phyloP scores from a whole-genome alignment of 2,888 invertebrate genomes.

The Pyralis farinalis region DNA sequence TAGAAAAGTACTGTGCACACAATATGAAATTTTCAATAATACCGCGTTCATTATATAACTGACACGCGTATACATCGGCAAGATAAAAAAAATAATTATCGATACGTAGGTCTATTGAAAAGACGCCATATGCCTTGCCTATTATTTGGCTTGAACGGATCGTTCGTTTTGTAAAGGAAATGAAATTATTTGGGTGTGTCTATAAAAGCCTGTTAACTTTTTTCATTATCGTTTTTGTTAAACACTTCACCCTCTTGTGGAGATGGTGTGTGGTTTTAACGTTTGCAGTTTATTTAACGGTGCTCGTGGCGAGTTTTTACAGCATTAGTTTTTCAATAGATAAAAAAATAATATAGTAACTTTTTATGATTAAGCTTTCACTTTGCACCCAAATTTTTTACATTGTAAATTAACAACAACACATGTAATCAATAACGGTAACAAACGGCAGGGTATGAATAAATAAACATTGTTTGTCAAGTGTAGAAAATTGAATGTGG shows the following conservation, averaged over 20 bases:
- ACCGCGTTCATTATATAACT: slow-evolving; percentile 13
- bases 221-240: slow-evolving; percentile 34
- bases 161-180: slow-evolving; percentile 52
- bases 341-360: slow-evolving; percentile 32
- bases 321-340: slow-evolving; percentile 29
- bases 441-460: not conserved
- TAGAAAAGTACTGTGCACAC: no score
- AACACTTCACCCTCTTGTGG: slow-evolving; percentile 23
- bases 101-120: slow-evolving; percentile 42
- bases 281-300: slow-evolving; percentile 45
- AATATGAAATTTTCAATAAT: no score
- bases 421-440: slow-evolving; percentile 12
- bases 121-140: slow-evolving; percentile 53
- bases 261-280: slow-evolving; percentile 35
- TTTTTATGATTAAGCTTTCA: slow-evolving; percentile 26
- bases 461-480: slow-evolving; percentile 5
- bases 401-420: slow-evolving; percentile 17
- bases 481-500: slow-evolving; percentile 4
- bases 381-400: slow-evolving; percentile 17
- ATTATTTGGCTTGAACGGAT: slow-evolving; percentile 50
- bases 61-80: slow-evolving; percentile 27
- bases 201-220: slow-evolving; percentile 44
- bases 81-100: slow-evolving; percentile 34
- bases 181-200: slow-evolving; percentile 51
- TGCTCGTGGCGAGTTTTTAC: slow-evolving; percentile 26